A percentile compares a stretch with the other conserved stretches of the same genome.
Evolutionary conservation across 2,113 vertebrate species (phyloP).

Genomic region (Nothobranchius furzeri): DNA sequence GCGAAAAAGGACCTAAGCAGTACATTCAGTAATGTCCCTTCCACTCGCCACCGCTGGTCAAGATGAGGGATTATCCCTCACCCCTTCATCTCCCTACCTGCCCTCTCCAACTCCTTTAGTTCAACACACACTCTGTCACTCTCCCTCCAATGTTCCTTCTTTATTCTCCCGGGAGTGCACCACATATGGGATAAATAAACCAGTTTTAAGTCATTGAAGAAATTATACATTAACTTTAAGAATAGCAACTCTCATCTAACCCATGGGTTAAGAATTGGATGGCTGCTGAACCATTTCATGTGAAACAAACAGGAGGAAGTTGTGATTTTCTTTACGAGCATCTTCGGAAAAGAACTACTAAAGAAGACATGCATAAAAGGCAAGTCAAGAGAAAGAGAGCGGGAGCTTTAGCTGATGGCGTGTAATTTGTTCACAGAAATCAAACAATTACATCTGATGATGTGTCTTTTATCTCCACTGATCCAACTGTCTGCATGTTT

Average conservation of each 20-base stretch:
- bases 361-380: too few species aligned
- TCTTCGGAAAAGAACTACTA: too few species aligned
- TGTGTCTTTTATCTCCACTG: not conserved
- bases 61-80: constrained; percentile 58
- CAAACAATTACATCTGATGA: not conserved
- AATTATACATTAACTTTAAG: constrained; percentile 42
- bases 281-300: too few species aligned
- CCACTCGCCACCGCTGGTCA: constrained; percentile 51
- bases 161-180: constrained; percentile 8
- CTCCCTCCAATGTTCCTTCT: constrained; percentile 1
- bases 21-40: constrained; percentile 57
- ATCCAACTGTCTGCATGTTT: too few species aligned
- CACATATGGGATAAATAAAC: constrained; percentile 33
- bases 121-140: constrained; percentile 12
- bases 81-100: constrained; percentile 33
- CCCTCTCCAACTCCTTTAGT: constrained; percentile 24
- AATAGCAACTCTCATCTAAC: too few species aligned
- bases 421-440: too few species aligned
- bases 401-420: too few species aligned
- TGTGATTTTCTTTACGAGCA: too few species aligned
- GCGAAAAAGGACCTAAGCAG: constrained; percentile 59
- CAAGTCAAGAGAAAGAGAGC: too few species aligned
- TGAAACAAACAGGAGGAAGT: too few species aligned
- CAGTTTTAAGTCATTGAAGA: constrained; percentile 26
- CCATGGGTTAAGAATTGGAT: too few species aligned